These are phyloP conservation scores for Chelmon rostratus DNA, from an alignment of 2,797 vertebrate species.

Conservation along the genomic window DNA sequence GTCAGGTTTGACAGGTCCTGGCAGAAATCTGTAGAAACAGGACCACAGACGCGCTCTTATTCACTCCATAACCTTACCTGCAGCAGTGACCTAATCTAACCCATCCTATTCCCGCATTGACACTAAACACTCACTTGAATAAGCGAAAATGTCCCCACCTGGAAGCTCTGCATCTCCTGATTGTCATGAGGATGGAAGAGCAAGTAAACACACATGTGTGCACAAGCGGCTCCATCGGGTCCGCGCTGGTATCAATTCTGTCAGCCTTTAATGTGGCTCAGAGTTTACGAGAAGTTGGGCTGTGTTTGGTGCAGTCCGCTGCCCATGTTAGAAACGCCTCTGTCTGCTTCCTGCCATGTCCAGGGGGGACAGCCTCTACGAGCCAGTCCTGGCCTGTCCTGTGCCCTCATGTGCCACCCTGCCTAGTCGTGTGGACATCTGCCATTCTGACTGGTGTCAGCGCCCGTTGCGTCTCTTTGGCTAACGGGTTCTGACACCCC, in stretches of 20 bases:
- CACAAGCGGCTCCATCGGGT: constrained; percentile 39
- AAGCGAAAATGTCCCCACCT: not conserved
- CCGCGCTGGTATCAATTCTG: constrained; percentile 58
- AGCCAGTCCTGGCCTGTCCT: constrained; percentile 66
- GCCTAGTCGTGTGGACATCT: constrained; percentile 85
- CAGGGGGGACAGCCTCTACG: constrained; percentile 72
- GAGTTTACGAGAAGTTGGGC: constrained; percentile 64
- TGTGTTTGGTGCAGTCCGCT: constrained; percentile 60
- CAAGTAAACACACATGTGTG: not conserved
- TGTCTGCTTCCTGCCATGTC: constrained; percentile 78
- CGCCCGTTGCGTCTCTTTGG: constrained; percentile 68
- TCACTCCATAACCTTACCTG: not conserved
- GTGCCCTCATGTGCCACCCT: constrained; percentile 79
- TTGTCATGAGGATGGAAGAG: not conserved
- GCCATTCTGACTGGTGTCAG: constrained; percentile 86
- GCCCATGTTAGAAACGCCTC: constrained; percentile 79
- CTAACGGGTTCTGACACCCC: constrained; percentile 80
- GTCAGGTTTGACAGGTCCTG: constrained; percentile 31
- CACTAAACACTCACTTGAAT: not conserved
- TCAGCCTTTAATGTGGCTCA: constrained; percentile 77
- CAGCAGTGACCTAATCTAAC: not conserved
- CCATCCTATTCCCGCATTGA: not conserved
- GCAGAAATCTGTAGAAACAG: constrained; percentile 14
- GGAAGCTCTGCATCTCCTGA: constrained; percentile 5
- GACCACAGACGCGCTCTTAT: constrained; percentile 21